Evolutionary conservation across 35 echinoderm and acorn worm species (phyloP).

Genomic region (Amphiura filiformis): DNA sequence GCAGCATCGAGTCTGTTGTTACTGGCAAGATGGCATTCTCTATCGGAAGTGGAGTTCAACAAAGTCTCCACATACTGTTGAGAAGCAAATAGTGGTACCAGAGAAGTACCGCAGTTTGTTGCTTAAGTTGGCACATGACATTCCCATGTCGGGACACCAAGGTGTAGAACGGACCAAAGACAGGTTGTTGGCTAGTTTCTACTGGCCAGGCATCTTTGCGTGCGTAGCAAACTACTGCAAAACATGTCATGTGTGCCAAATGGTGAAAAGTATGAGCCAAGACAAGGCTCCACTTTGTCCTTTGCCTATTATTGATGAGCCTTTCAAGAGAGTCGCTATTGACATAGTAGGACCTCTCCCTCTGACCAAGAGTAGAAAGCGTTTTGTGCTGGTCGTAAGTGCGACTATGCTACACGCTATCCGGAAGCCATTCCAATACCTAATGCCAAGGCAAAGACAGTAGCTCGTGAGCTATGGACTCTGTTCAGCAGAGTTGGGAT

Average conservation of each 20-base stretch:
- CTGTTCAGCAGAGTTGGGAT: conserved; percentile 36
- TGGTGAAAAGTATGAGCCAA: conserved; percentile 50
- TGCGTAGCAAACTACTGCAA: conserved; percentile 34
- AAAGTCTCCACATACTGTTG: not conserved
- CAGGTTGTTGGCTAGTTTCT: conserved; percentile 47
- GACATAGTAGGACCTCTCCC: conserved; percentile 12
- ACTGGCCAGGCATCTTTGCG: conserved; percentile 45
- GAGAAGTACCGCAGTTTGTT: not conserved
- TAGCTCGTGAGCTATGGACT: conserved; percentile 2
- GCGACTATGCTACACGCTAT: conserved; percentile 26
- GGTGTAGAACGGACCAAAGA: conserved; percentile 36
- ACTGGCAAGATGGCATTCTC: too few species aligned
- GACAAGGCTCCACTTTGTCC: conserved; percentile 27
- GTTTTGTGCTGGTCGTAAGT: conserved; percentile 12
- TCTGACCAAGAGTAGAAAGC: not conserved
- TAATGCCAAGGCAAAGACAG: conserved; percentile 24
- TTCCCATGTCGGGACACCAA: conserved; percentile 22
- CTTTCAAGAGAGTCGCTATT: conserved; percentile 20
- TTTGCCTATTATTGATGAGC: conserved; percentile 20
- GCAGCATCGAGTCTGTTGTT: too few species aligned
- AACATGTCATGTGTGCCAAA: conserved; percentile 41
- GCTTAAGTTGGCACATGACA: conserved; percentile 33
- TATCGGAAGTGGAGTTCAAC: too few species aligned
- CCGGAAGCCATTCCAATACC: conserved; percentile 33
- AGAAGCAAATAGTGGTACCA: conserved; percentile 52